Base-by-base conservation (phyloP, 30 jellyfish, hydroid and myxozoan species). In the Cassiopea xamachana region DNA sequence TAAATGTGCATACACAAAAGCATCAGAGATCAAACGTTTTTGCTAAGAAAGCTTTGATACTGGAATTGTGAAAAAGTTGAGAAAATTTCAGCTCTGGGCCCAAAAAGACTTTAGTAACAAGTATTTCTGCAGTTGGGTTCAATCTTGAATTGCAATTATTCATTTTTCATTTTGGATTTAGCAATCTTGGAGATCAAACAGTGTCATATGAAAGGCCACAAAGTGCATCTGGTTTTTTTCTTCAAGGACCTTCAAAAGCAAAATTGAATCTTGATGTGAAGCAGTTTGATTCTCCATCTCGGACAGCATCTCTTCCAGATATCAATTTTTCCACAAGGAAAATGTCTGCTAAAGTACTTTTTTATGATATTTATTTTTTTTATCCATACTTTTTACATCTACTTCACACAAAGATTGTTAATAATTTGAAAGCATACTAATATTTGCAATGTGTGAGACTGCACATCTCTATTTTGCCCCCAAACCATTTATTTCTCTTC, bases 161-260 rank as follows among this genome's bases (percentile, higher is more conserved):
- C 64, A 6, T 55, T 6, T 71, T n/a, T 15, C 27, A 16, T 7
- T 71, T 16, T 71, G 4, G 10, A 71, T 2, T 43, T 18, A 71
- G 80, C 27, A 19, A 9, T 71, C 4, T 71, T 71, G 80, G 55
- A 4, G 27, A 43, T 10, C 7, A 3, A 2, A 2, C 55, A 7
- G 39, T 39, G 39, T 27, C 80, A 71, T 71, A 8, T 71, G 80
- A 71, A 39, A 71, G 80, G 39, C 80, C 80, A 18, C 80, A 71
- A 71, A 71, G 80, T 71, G 80, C 18, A 71, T 71, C 80, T 71
- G 80, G 80, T n/a, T 71, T 18, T 71, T 19, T 71, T 16, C 39
- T 8, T 43, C 51, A 71, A 17, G 27, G 58, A 8, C 80, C 80
- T 19, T 64, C 74, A 64, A 71, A 71, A 71, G 80, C 80, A 19